Conservation (phyloP, 2,888 invertebrate genomes). For the Calliopum simillimum region DNA sequence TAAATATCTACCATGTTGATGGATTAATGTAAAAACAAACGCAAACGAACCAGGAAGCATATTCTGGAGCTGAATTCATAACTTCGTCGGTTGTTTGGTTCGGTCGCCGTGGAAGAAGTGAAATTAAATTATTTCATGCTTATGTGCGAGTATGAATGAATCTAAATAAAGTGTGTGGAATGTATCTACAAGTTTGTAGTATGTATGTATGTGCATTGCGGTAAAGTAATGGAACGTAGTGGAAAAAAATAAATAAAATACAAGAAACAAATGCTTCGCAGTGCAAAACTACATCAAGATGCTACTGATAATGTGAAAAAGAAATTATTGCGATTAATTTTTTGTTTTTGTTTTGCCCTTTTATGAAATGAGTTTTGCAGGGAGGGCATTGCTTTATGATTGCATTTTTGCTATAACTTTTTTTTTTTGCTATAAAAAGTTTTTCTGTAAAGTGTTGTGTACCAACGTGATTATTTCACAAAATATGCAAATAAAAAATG, state of each 20-base stretch:
- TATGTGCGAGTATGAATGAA: not conserved
- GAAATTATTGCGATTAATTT: too few relatives aligned
- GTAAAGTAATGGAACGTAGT: too few relatives aligned
- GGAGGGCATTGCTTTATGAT: not conserved
- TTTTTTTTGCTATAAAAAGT: too few relatives aligned
- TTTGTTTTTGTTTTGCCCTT: too few relatives aligned
- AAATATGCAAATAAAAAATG: slow-evolving; percentile 23
- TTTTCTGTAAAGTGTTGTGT: not conserved
- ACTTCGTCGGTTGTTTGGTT: too few relatives aligned
- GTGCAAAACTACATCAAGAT: too few relatives aligned
- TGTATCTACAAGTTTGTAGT: too few relatives aligned
- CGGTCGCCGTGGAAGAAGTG: not conserved
- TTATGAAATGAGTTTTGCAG: not conserved
- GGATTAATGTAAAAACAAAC: not conserved
- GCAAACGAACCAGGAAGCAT: slow-evolving; percentile 4
- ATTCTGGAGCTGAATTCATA: not conserved
- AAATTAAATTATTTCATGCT: slow-evolving; percentile 8
- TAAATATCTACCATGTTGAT: not conserved
- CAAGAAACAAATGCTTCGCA: too few relatives aligned
- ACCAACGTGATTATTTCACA: not conserved
- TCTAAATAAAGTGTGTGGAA: slow-evolving; percentile 1
- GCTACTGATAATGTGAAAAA: too few relatives aligned
- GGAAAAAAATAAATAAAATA: too few relatives aligned
- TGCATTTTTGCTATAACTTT: not conserved
- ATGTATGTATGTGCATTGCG: too few relatives aligned